phyloP scores from a whole-genome alignment of 2,113 vertebrate genomes.

The Pardalotus punctatus region DNA sequence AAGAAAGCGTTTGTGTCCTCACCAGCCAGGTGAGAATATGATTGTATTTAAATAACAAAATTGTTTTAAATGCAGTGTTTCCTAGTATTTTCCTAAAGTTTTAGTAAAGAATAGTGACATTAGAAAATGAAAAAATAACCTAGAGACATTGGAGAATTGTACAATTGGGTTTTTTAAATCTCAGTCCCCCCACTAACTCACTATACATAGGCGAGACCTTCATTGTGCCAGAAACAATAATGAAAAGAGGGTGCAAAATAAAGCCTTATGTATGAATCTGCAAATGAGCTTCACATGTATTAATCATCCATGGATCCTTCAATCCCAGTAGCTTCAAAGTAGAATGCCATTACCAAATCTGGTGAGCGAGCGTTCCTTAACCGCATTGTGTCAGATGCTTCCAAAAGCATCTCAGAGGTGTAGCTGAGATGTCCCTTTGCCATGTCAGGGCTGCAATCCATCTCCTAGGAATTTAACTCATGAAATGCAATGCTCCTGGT shows the following conservation, averaged over 20 bases:
- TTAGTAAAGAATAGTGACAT: not conserved
- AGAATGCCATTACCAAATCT: not conserved
- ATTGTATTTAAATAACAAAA: not conserved
- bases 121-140: not conserved
- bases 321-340: not conserved
- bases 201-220: not conserved
- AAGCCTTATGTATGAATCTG: not conserved
- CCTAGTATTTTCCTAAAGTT: not conserved
- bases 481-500: not conserved
- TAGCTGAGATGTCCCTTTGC: not conserved
- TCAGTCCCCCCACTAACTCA: not conserved
- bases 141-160: not conserved
- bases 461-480: not conserved
- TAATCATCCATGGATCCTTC: not conserved
- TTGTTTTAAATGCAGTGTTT: accelerated
- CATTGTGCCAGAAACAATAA: not conserved
- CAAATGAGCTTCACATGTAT: not conserved
- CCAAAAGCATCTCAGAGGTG: not conserved
- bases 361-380: not conserved
- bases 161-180: not conserved
- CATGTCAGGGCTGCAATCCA: not conserved
- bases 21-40: not conserved
- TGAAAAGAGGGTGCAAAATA: not conserved
- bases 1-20: not conserved
- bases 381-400: not conserved